A percentile compares a stretch with the other conserved stretches of the same genome.
Conservation (phyloP, 2,888 invertebrate genomes). For the Napeogenes sylphis region DNA sequence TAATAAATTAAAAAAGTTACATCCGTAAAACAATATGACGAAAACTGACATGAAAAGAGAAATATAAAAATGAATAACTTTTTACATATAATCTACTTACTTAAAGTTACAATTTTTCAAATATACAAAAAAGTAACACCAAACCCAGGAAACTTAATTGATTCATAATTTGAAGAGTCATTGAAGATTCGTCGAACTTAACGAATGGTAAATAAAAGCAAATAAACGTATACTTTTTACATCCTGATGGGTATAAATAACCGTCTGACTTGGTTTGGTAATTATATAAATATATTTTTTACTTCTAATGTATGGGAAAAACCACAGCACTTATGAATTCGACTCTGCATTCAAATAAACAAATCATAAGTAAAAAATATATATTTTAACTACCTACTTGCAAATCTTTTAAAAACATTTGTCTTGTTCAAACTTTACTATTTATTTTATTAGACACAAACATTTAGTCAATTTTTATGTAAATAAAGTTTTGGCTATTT, state of each 20-base stretch:
- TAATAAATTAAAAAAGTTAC: too few species aligned
- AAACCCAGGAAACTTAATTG: too few species aligned
- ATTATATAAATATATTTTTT: background rate
- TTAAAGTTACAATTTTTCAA: too few species aligned
- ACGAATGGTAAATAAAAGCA: constrained; percentile 11
- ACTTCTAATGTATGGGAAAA: background rate
- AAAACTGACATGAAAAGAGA: too few species aligned
- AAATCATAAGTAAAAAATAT: background rate
- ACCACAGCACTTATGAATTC: background rate
- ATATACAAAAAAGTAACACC: too few species aligned
- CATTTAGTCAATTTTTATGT: constrained; percentile 38
- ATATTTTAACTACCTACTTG: background rate
- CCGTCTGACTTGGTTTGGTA: background rate
- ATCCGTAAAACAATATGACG: too few species aligned
- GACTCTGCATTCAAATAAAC: background rate
- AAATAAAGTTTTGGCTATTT: constrained; percentile 58
- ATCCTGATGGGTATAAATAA: constrained; percentile 16
- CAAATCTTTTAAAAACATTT: background rate
- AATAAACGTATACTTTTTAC: constrained; percentile 16
- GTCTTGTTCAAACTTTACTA: constrained; percentile 44
- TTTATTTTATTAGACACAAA: constrained; percentile 32
- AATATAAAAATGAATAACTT: too few species aligned
- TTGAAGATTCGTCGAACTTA: constrained; percentile 7
- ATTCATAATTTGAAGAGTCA: background rate
- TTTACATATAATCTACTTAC: too few species aligned